Conservation (phyloP, 2,888 invertebrate species). For the Timema podura region DNA sequence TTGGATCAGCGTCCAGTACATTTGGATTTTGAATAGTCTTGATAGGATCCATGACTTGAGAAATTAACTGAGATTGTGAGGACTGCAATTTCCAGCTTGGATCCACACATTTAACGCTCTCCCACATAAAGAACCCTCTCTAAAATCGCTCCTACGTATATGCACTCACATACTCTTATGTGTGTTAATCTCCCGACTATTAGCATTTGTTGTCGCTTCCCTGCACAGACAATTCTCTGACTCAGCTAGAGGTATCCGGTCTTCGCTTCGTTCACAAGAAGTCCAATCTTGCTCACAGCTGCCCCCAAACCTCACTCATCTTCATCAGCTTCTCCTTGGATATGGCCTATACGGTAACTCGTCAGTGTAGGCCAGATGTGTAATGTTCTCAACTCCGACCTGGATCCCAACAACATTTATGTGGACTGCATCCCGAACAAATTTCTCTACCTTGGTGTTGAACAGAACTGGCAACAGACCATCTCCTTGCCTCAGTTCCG, state of each 20-base stretch:
- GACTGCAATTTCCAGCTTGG: too few species aligned
- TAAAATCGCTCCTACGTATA: too few species aligned
- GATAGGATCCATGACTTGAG: neutral
- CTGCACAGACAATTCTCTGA: too few species aligned
- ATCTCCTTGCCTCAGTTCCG: slow-evolving; percentile 12
- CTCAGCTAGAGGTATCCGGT: too few species aligned
- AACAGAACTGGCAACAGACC: slow-evolving; percentile 14
- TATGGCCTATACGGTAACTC: neutral
- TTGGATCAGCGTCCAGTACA: neutral
- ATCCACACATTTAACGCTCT: too few species aligned
- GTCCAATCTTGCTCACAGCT: too few species aligned
- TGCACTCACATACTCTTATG: too few species aligned
- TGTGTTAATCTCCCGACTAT: too few species aligned
- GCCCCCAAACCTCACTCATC: neutral
- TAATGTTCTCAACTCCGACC: neutral
- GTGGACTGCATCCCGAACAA: neutral
- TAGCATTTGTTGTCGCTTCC: too few species aligned
- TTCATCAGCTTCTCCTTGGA: neutral
- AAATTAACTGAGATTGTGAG: neutral
- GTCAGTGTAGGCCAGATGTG: neutral
- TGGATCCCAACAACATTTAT: neutral
- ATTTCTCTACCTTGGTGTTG: neutral
- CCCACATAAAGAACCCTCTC: too few species aligned
- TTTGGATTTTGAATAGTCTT: neutral
- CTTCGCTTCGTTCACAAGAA: too few species aligned